phyloP scores from a whole-genome alignment of 2,113 vertebrate genomes.

The Gymnocephalus cernua region DNA sequence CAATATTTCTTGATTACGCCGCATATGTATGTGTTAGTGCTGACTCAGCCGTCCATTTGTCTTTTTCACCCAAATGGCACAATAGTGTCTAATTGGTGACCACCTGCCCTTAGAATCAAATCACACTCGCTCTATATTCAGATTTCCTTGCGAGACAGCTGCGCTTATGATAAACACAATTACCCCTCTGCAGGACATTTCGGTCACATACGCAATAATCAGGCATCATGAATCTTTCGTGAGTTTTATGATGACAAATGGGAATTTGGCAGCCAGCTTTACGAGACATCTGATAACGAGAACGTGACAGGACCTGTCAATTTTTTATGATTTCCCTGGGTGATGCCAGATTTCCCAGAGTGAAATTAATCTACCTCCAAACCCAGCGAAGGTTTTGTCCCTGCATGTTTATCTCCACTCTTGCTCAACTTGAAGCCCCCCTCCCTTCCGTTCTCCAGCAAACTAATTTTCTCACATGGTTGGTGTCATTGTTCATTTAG shows the following conservation, averaged over 20 bases:
- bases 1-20: conserved; percentile 74
- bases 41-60: conserved; percentile 70
- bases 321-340: conserved; percentile 20
- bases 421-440: background rate
- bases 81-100: conserved; percentile 69
- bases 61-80: conserved; percentile 58
- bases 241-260: conserved; percentile 66
- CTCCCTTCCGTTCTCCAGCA: background rate
- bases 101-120: conserved; percentile 77
- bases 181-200: conserved; percentile 56
- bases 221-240: conserved; percentile 50
- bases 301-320: conserved; percentile 13
- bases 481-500: conserved; percentile 81
- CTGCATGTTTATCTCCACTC: conserved; percentile 12
- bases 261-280: conserved; percentile 7
- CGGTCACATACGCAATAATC: conserved; percentile 33
- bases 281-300: conserved; percentile 18
- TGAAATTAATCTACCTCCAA: background rate
- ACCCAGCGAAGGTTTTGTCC: background rate
- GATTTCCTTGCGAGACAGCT: conserved; percentile 62
- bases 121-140: conserved; percentile 58
- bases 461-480: conserved; percentile 73
- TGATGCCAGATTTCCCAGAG: background rate
- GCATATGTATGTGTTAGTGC: conserved; percentile 41
- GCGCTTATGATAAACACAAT: conserved; percentile 70